Base-by-base conservation (phyloP, 1,140 invertebrate species). In the Cydia amplana region DNA sequence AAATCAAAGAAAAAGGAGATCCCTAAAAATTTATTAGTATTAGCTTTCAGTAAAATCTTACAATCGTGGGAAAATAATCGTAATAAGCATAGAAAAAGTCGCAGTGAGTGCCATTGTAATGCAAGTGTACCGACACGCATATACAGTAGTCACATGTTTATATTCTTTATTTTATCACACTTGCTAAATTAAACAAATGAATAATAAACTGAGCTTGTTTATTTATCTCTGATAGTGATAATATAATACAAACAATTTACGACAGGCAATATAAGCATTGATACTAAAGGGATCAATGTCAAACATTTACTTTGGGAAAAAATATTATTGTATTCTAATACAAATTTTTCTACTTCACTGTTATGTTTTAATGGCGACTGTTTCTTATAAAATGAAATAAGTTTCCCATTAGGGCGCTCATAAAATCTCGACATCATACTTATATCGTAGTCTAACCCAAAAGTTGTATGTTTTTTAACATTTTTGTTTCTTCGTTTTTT, bases 401-500 rank as follows among this genome's bases (percentile, higher is more conserved):
- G 49, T 51, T 51, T 51, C 55, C 55, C 9, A 60, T 18, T 60
- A 60, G 55, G 55, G n/a, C 7, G 55, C 20, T 23, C 55, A 60
- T 60, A 60, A 20, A 60, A 60, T 60, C 55, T 20, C 20, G 55
- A 60, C 55, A 60, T 60, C 55, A 60, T 60, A 60, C 55, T 23
- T 60, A 60, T 23, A 23, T 60, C 55, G 20, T 60, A 60, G 20
- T 60, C 55, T 18, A 55, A 55, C 20, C 18, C 18, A 10, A 20
- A 20, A 60, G 3, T 23, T 20, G 23, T 60, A 60, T 23, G 55
- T 60, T 23, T 60, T 60, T 60, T 60, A 10, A n/a, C 9, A 20
- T 23, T 60, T 60, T 60, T 20, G 55, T 60, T 60, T 10, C 55
- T 60, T 60, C 55, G 55, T 60, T 60, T 60, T 60, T 60, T 60